A percentile compares a stretch with the other conserved stretches of the same genome.
phyloP scores from a whole-genome alignment of 2,797 vertebrate genomes.

The Ctenopoma multispine region DNA sequence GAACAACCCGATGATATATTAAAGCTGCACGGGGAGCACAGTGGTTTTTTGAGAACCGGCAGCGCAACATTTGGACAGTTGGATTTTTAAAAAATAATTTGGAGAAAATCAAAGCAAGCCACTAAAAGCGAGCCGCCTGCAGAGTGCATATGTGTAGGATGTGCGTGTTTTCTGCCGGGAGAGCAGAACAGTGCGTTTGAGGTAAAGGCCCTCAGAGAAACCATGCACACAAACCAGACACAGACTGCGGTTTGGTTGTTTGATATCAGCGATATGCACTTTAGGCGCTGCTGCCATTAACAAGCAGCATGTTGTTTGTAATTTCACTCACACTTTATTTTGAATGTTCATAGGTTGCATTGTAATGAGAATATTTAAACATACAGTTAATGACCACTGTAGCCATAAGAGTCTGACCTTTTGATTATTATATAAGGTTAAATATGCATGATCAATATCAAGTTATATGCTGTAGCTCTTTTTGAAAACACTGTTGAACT shows the following conservation, averaged over 20 bases:
- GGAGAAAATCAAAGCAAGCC: slow-evolving; percentile 12
- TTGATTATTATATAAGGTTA: not conserved
- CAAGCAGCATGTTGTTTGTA: not conserved
- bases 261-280: slow-evolving; percentile 16
- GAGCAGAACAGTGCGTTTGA: slow-evolving; percentile 64
- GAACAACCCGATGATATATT: slow-evolving; percentile 10
- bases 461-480: not conserved
- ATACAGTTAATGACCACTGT: not conserved
- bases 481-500: slow-evolving; percentile 36
- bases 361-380: not conserved
- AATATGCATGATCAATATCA: not conserved
- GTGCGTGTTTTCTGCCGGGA: slow-evolving; percentile 58
- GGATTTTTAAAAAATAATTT: not conserved
- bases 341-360: not conserved
- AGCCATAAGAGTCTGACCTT: not conserved
- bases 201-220: slow-evolving; percentile 64
- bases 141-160: slow-evolving; percentile 54
- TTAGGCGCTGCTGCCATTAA: slow-evolving; percentile 7
- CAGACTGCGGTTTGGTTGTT: slow-evolving; percentile 16
- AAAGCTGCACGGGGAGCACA: slow-evolving; percentile 9
- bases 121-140: slow-evolving; percentile 6
- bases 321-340: slow-evolving; percentile 11
- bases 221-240: slow-evolving; percentile 18
- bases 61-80: slow-evolving; percentile 28
- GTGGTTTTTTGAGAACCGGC: slow-evolving; percentile 39